A percentile compares a stretch with the other conserved stretches of the same genome.
Conservation (phyloP, 1,140 invertebrate species). For the Bacillus rossius region DNA sequence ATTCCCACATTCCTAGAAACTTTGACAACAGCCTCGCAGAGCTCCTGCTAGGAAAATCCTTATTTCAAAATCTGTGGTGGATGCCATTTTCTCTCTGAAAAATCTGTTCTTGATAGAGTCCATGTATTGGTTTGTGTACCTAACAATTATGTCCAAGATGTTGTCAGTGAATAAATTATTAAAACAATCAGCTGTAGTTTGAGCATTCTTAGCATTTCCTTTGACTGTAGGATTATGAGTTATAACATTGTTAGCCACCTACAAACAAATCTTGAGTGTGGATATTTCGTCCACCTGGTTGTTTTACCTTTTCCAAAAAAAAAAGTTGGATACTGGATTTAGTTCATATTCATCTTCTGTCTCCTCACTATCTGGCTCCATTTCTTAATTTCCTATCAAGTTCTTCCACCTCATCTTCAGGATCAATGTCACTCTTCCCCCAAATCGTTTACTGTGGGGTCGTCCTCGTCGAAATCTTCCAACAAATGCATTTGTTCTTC, state of each 20-base stretch:
- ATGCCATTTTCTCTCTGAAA: slow-evolving; percentile 11
- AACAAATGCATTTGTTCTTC: too few species aligned
- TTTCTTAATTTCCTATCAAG: not conserved
- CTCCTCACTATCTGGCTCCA: not conserved
- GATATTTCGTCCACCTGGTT: not conserved
- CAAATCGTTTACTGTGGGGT: too few species aligned
- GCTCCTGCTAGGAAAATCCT: too few species aligned
- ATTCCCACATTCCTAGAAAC: too few species aligned
- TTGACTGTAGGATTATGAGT: not conserved
- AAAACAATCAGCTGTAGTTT: not conserved
- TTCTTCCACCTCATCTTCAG: not conserved
- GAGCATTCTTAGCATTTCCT: not conserved
- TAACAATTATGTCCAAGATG: not conserved
- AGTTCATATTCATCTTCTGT: not conserved
- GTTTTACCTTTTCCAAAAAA: slow-evolving; percentile 3
- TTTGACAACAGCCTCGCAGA: too few species aligned
- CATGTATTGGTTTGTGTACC: slow-evolving; percentile 1
- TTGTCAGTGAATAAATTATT: slow-evolving; percentile 2
- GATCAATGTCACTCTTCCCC: not conserved
- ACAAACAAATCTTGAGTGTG: not conserved
- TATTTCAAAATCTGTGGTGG: too few species aligned
- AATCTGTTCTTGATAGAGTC: not conserved
- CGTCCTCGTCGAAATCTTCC: not conserved
- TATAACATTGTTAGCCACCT: not conserved
- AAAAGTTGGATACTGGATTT: not conserved